Conservation (phyloP, 2,888 invertebrate species). For the Pandemis cinnamomeana region DNA sequence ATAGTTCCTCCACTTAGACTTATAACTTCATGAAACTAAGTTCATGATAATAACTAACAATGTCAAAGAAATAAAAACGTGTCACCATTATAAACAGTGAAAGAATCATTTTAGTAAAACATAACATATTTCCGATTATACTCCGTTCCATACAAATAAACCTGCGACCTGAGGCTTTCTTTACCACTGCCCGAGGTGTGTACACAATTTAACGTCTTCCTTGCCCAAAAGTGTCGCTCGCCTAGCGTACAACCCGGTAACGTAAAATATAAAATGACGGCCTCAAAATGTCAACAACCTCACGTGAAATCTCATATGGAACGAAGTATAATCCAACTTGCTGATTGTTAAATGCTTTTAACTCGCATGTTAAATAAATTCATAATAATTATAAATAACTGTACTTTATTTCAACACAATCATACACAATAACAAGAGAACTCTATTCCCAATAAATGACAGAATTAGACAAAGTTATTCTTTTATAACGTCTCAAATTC, state of each 20-base stretch:
- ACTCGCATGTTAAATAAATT: not conserved
- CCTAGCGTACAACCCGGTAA: too few relatives aligned
- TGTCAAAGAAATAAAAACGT: not conserved
- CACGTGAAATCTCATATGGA: not conserved
- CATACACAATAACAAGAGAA: conserved; percentile 2
- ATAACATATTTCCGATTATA: conserved; percentile 2
- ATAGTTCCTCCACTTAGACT: too few relatives aligned
- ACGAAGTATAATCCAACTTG: not conserved
- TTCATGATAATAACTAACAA: not conserved
- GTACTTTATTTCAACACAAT: conserved; percentile 11
- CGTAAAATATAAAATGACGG: too few relatives aligned
- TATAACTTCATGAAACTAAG: not conserved
- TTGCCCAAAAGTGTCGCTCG: too few relatives aligned
- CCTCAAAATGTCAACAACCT: not conserved
- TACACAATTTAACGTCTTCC: too few relatives aligned
- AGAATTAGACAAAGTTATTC: not conserved
- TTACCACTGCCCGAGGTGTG: too few relatives aligned
- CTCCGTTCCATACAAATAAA: not conserved
- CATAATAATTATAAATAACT: conserved; percentile 16
- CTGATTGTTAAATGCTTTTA: not conserved
- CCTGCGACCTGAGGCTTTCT: too few relatives aligned
- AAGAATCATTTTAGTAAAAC: conserved; percentile 8
- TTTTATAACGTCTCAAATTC: not conserved
- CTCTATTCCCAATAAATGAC: not conserved
- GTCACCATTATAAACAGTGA: conserved; percentile 4